Conservation (phyloP, 1,140 invertebrate species). For the Apolygus lucorum region DNA sequence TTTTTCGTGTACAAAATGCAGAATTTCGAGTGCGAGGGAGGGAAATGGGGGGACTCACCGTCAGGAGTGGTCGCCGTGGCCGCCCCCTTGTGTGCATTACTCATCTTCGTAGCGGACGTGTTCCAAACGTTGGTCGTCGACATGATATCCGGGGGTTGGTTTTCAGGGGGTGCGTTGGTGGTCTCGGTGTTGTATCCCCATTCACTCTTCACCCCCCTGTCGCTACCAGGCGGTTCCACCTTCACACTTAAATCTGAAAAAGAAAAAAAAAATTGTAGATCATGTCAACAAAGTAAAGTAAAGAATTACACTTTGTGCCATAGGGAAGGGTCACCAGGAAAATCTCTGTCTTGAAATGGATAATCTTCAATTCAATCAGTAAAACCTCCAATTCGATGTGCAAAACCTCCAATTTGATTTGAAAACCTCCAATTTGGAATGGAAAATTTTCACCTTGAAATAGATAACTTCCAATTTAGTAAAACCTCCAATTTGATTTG, state of each 20-base stretch:
- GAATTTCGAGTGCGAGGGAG: too few species aligned
- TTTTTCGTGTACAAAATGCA: too few species aligned
- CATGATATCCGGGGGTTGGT: conserved; percentile 15
- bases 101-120: conserved; percentile 41
- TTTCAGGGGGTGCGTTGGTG: conserved; percentile 4
- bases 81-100: conserved; percentile 48
- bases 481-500: too few species aligned
- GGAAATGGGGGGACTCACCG: too few species aligned
- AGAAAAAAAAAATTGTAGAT: conserved; percentile 23
- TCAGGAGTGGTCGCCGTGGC: conserved; percentile 49
- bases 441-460: too few species aligned
- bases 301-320: background rate
- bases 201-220: conserved; percentile 37
- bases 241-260: conserved; percentile 52
- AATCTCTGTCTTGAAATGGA: too few species aligned
- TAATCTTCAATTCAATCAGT: too few species aligned
- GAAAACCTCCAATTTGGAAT: too few species aligned
- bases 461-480: too few species aligned
- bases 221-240: conserved; percentile 45
- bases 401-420: too few species aligned
- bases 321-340: conserved; percentile 4
- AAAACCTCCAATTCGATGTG: too few species aligned
- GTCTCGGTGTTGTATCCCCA: conserved; percentile 34
- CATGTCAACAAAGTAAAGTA: too few species aligned
- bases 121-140: conserved; percentile 20